phyloP scores from a whole-genome alignment of 64 coral and sea anemone species.

The Dendrophyllia cribrosa region DNA sequence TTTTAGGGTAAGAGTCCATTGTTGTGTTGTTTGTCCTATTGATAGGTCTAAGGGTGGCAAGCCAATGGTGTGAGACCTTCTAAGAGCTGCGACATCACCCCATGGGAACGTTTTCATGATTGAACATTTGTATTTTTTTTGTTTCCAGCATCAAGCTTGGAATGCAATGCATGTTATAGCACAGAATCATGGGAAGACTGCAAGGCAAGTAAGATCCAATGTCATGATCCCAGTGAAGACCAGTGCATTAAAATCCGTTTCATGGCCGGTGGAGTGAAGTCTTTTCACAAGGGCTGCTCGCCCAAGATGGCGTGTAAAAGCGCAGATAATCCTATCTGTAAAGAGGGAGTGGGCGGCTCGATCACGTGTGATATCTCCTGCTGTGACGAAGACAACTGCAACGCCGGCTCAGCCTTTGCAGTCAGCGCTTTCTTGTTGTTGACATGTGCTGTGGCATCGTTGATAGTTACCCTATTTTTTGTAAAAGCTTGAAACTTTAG shows the following conservation, averaged over 20 bases:
- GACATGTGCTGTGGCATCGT: background rate
- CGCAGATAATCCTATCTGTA: background rate
- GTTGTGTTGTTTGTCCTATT: too few relatives aligned
- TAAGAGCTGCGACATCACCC: too few relatives aligned
- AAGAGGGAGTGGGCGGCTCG: background rate
- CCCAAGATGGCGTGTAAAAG: background rate
- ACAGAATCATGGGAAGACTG: background rate
- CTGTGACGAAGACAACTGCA: slow-evolving; percentile 13
- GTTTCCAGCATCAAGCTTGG: background rate
- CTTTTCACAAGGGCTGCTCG: background rate
- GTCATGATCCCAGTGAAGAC: background rate
- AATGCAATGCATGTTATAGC: background rate
- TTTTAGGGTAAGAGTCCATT: too few relatives aligned
- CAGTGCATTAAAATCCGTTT: background rate
- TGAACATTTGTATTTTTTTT: background rate
- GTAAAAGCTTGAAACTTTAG: background rate
- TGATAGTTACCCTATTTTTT: background rate
- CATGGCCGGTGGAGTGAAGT: background rate
- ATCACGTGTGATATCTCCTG: slow-evolving; percentile 10
- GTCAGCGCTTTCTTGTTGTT: background rate
- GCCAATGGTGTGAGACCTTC: too few relatives aligned
- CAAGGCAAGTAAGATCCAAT: background rate
- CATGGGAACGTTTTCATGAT: too few relatives aligned
- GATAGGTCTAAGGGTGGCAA: too few relatives aligned
- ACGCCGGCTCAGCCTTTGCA: background rate